Evolutionary conservation across 2,113 vertebrate genomes (phyloP), one percentile per base, ranked within the genome.

Genomic region (Bettongia penicillata): DNA sequence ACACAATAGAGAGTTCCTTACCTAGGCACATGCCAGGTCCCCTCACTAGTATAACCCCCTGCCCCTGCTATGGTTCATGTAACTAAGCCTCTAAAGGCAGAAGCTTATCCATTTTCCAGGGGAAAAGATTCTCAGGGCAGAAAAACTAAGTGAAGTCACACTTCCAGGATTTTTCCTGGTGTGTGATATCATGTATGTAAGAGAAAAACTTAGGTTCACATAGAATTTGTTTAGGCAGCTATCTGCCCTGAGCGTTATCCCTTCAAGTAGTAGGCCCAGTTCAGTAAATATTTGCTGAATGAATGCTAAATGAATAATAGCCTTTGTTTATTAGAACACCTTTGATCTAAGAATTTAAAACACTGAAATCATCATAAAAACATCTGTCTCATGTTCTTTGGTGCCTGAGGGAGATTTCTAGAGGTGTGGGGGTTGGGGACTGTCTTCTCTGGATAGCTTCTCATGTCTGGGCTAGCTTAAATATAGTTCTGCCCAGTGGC

Each of bases 221-320:
- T 84, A 43, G 23, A 23, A 84, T 84, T 84, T 43, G 19, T 84
- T 31, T 31, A 31, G 49, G 25, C 90, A 90, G 47, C 48, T 49
- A 50, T 51, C 48, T 28, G 25, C 25, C 48, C 26, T 19, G 10
- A 90, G 90, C 49, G 16, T 12, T 90, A 50, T 90, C 10, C 14
- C 28, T 90, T 90, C 68, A 84, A 7, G 19, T 84, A 22, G 68
- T 84, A 84, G 68, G n/a, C 37, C 68, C 19, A 43, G 68, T 19
- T 84, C 68, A 84, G 68, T 84, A 43, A 84, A 84, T 84, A 84
- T 43, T 84, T 84, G n/a, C 68, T 84, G 68, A 84, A 84, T 84
- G 68, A 84, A 84, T 84, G 37, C 68, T 84, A 84, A 84, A 84
- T 84, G 47, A 50, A 90, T 90, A 51, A 90, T 90, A 90, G 90